A percentile compares a stretch with the other conserved stretches of the same genome.
phyloP scores from a whole-genome alignment of 2,888 invertebrate species.

The Tenthredo mesomela region DNA sequence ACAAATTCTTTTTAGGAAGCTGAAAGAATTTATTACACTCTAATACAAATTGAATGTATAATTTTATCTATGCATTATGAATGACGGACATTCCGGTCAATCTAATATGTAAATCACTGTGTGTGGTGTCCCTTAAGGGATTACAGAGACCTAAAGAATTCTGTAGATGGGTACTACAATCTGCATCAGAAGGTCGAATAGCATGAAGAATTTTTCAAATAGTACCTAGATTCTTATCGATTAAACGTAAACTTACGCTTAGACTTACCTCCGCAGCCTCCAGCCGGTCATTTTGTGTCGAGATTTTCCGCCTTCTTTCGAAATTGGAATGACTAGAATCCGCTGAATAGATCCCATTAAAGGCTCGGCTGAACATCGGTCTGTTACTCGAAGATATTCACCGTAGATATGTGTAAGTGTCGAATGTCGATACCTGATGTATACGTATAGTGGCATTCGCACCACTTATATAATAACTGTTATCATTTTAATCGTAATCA shows the following conservation, averaged over 20 bases:
- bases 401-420: not conserved
- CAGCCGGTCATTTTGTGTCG: not conserved
- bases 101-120: not conserved
- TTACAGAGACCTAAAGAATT: no score
- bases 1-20: not conserved
- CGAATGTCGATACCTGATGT: not conserved
- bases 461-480: not conserved
- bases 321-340: slow-evolving; percentile 15
- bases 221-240: not conserved
- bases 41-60: not conserved
- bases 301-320: slow-evolving; percentile 26
- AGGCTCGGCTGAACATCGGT: slow-evolving; percentile 4
- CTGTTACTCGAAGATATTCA: not conserved
- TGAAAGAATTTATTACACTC: not conserved
- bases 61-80: not conserved
- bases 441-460: not conserved
- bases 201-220: not conserved
- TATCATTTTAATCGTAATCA: not conserved
- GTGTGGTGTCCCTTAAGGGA: not conserved
- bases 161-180: not conserved
- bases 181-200: not conserved
- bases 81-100: not conserved
- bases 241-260: not conserved
- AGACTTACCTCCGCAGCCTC: no score
- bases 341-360: slow-evolving; percentile 38